phyloP scores from a whole-genome alignment of 2,113 vertebrate genomes.

The Stegastes partitus region DNA sequence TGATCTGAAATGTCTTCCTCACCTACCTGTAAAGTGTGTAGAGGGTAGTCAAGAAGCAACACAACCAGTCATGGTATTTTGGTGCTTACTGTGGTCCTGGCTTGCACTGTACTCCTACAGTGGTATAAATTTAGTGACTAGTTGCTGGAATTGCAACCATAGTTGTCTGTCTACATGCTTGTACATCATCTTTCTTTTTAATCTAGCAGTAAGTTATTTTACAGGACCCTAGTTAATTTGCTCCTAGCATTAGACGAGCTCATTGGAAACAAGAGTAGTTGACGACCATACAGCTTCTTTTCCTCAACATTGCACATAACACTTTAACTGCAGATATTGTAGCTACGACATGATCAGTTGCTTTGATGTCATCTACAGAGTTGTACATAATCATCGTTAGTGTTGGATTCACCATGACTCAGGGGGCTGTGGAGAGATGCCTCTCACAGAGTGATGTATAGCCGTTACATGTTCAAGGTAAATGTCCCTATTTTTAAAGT shows the following conservation, averaged over 20 bases:
- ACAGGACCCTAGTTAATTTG: constrained; percentile 24
- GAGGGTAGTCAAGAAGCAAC: constrained; percentile 56
- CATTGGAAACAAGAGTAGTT: constrained; percentile 27
- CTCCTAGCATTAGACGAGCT: constrained; percentile 22
- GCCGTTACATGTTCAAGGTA: constrained; percentile 57
- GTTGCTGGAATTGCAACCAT: constrained; percentile 53
- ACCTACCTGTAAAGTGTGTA: constrained; percentile 56
- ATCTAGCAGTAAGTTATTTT: constrained; percentile 41
- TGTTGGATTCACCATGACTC: constrained; percentile 50
- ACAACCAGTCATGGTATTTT: constrained; percentile 61
- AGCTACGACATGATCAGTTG: constrained; percentile 56
- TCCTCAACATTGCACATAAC: constrained; percentile 76
- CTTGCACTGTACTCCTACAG: constrained; percentile 54
- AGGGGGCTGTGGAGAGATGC: constrained; percentile 38
- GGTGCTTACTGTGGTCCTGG: constrained; percentile 76
- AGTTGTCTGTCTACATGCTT: constrained; percentile 59
- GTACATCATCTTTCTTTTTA: constrained; percentile 38
- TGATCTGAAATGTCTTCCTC: constrained; percentile 71
- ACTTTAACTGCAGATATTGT: constrained; percentile 82
- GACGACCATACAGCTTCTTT: constrained; percentile 36
- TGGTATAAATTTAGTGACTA: constrained; percentile 45
- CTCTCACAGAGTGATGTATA: constrained; percentile 45
- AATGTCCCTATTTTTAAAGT: constrained; percentile 60
- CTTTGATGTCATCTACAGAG: constrained; percentile 54
- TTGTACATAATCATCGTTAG: constrained; percentile 68